These are phyloP conservation scores for Alitta virens DNA, from an alignment of 2,888 invertebrate genomes.

Conservation along the genomic window DNA sequence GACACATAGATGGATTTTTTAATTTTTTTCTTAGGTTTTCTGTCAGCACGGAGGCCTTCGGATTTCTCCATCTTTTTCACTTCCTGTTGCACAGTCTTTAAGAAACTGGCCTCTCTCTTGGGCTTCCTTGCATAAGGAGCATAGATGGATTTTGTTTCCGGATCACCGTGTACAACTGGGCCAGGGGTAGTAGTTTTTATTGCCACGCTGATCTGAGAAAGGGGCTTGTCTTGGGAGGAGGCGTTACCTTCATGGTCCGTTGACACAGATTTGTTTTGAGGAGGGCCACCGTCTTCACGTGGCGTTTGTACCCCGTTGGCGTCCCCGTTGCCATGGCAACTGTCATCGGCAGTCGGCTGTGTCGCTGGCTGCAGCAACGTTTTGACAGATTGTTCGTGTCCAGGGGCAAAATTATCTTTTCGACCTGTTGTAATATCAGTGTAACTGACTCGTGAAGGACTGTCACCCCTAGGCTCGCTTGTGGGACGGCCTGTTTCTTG, in stretches of 20 bases:
- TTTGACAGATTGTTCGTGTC: too few relatives aligned
- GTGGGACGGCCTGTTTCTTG: background rate
- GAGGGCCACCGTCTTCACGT: constrained; percentile 3
- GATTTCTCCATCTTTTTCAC: background rate
- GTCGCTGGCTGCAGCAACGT: too few relatives aligned
- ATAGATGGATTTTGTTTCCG: background rate
- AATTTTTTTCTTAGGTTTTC: constrained; percentile 32
- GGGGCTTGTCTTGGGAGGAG: too few relatives aligned
- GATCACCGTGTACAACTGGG: too few relatives aligned
- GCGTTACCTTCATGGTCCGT: too few relatives aligned
- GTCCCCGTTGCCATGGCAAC: constrained; percentile 1
- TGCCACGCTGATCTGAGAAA: too few relatives aligned
- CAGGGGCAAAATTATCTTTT: too few relatives aligned
- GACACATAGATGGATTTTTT: constrained; percentile 53
- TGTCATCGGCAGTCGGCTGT: background rate
- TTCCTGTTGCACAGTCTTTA: background rate
- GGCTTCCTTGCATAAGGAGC: background rate
- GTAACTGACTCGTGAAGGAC: background rate
- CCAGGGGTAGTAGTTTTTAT: too few relatives aligned
- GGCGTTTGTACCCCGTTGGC: background rate
- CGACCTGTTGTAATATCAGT: background rate
- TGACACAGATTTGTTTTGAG: constrained; percentile 3
- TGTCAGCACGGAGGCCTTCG: too few relatives aligned
- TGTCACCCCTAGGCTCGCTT: background rate
- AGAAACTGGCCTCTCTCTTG: background rate